Evolutionary conservation across 2,888 invertebrate genomes (phyloP), one percentile per base, ranked within the genome.

Genomic region (Emesis russula): DNA sequence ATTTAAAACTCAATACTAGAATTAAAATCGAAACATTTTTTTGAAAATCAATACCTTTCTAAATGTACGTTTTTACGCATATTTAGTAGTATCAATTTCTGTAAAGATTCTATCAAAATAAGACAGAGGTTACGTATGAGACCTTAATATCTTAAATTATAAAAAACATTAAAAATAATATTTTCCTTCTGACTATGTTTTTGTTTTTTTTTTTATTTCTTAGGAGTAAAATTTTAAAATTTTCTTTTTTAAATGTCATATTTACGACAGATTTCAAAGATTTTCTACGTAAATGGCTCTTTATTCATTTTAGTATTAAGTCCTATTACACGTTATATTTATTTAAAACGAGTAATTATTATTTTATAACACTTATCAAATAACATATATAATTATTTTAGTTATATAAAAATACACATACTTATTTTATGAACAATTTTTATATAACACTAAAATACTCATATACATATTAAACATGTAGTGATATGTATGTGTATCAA

Each of bases 401-500:
- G n/a, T n/a, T n/a, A n/a, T n/a, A n/a, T n/a, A n/a, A n/a, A n/a
- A n/a, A n/a, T n/a, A n/a, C n/a, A n/a, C n/a, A n/a, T n/a, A n/a
- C n/a, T n/a, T n/a, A n/a, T n/a, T n/a, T n/a, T n/a, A n/a, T n/a
- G n/a, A 15, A 48, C 15, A 15, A 48, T 48, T 15, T 48, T 48
- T 15, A 1, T 44, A 48, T 48, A 48, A 48, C 48, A 48, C 15
- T 58, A 2, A 58, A 58, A 44, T 33, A 44, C 11, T 13, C 38
- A 13, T 44, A 41, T 25, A 71, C 33, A 70, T 7, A 33, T 3
- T 31, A 9, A 83, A 85, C 66, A 36, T n/a, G 63, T 73, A 33
- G 44, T 25, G 3, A 11, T 73, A 58, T 86, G 80, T 85, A 85
- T 78, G 84, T 89, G 86, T 86, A 88, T 81, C 36, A 90, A 18